phyloP scores from a whole-genome alignment of 1,140 invertebrate species.

The Campoletis sonorensis region DNA sequence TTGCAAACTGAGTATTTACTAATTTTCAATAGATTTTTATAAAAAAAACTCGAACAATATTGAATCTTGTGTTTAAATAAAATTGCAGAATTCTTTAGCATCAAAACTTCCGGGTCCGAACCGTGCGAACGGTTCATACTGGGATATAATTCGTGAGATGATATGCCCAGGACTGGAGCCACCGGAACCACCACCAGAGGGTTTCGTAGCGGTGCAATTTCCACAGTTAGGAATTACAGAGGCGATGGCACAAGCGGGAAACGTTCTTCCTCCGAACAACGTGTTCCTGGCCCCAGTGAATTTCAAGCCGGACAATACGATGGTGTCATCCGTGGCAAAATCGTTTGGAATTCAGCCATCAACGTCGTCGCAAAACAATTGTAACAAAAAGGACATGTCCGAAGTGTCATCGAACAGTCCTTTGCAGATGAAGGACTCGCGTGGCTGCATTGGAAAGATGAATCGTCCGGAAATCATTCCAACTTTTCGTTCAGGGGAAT shows the following conservation, averaged over 20 bases:
- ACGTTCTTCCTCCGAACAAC: constrained; percentile 63
- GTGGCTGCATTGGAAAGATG: constrained; percentile 31
- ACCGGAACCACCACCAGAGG: constrained; percentile 54
- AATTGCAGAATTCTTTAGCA: constrained; percentile 69
- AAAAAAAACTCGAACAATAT: too few species aligned
- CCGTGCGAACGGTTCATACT: constrained; percentile 70
- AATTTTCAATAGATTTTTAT: too few species aligned
- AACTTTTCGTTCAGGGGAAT: constrained; percentile 71
- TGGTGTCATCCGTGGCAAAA: constrained; percentile 65
- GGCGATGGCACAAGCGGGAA: constrained; percentile 62
- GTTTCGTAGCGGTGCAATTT: constrained; percentile 70
- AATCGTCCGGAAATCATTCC: constrained; percentile 65
- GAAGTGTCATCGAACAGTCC: constrained; percentile 57
- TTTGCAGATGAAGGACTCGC: constrained; percentile 62
- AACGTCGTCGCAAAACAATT: constrained; percentile 62
- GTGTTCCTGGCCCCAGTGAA: constrained; percentile 72
- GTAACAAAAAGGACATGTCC: constrained; percentile 61
- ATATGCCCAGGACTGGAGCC: constrained; percentile 72
- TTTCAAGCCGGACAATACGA: constrained; percentile 70
- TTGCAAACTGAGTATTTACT: too few species aligned
- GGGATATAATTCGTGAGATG: constrained; percentile 75
- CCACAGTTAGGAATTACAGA: constrained; percentile 68
- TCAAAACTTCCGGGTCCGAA: constrained; percentile 72
- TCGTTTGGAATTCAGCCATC: constrained; percentile 68
- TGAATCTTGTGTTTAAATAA: not conserved